Percentiles rank a stretch among this genome's conserved stretches.
These are phyloP conservation scores for Myotis planiceps DNA, from an alignment of 2,797 vertebrate genomes.

Conservation along the genomic window DNA sequence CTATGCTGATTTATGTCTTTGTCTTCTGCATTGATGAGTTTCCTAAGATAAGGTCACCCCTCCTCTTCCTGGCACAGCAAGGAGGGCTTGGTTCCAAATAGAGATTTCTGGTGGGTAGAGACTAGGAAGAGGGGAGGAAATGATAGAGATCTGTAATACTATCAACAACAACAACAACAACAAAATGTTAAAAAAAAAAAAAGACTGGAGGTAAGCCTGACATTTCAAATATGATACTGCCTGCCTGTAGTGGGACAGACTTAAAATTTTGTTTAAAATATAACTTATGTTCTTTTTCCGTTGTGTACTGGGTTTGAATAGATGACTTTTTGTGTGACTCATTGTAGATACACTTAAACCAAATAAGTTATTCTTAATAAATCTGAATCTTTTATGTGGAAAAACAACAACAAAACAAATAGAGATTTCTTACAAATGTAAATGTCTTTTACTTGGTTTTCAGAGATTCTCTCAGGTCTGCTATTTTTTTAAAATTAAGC, in stretches of 20 bases:
- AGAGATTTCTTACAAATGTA: neutral
- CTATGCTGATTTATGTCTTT: neutral
- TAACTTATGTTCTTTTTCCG: neutral
- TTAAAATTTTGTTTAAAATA: conserved; percentile 25
- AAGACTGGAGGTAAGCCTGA: neutral
- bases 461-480: neutral
- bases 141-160: too few species aligned
- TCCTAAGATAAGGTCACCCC: neutral
- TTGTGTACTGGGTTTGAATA: conserved; percentile 22
- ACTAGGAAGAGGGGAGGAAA: too few species aligned
- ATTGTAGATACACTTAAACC: neutral
- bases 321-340: neutral
- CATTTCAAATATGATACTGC: conserved; percentile 18
- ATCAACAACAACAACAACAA: too few species aligned
- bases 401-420: too few species aligned
- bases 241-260: neutral
- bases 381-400: neutral
- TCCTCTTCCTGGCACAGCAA: neutral
- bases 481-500: neutral
- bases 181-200: neutral
- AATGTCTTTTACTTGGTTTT: neutral
- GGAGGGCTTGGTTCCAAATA: neutral
- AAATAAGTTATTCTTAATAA: conserved; percentile 2
- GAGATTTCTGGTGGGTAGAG: neutral
- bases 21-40: neutral